Conservation (phyloP, 2,113 vertebrate genomes). For the Ictalurus furcatus region DNA sequence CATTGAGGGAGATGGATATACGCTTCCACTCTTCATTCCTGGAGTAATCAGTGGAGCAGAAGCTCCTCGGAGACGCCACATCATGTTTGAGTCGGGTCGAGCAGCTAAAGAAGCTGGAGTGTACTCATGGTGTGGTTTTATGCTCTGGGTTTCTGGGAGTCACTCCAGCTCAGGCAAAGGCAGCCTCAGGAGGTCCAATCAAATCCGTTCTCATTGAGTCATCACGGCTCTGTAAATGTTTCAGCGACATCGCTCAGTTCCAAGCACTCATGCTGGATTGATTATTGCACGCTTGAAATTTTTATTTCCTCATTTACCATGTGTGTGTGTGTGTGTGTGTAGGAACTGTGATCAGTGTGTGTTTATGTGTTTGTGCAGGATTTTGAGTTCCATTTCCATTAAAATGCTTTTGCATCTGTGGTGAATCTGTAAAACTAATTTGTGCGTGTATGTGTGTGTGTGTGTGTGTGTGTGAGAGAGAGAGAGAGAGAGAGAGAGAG, state of each 20-base stretch:
- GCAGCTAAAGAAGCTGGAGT: slow-evolving; percentile 8
- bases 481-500: not conserved
- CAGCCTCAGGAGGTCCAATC: slow-evolving; percentile 28
- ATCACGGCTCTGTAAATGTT: slow-evolving; percentile 12
- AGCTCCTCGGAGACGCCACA: slow-evolving; percentile 7
- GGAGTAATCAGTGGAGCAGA: slow-evolving; percentile 15
- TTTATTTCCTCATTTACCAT: not conserved
- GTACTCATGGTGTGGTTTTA: slow-evolving; percentile 25
- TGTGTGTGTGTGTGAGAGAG: not conserved
- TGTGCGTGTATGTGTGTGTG: not conserved
- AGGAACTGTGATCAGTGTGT: not conserved
- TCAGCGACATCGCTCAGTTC: slow-evolving; percentile 2
- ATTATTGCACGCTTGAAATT: slow-evolving; percentile 2
- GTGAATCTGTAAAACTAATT: slow-evolving; percentile 1
- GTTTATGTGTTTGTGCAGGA: slow-evolving; percentile 1
- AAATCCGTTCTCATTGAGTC: not conserved
- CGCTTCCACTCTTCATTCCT: slow-evolving; percentile 13
- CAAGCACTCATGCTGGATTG: slow-evolving; percentile 21
- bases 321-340: not conserved
- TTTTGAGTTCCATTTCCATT: slow-evolving; percentile 1
- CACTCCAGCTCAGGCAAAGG: slow-evolving; percentile 19
- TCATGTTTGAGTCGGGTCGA: not conserved
- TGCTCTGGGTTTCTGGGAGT: slow-evolving; percentile 22
- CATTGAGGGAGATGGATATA: slow-evolving; percentile 16
- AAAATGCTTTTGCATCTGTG: slow-evolving; percentile 8